Evolutionary conservation across 1,140 invertebrate species (phyloP), one percentile per base, ranked within the genome.

Genomic region (Brachionus manjavacas): DNA sequence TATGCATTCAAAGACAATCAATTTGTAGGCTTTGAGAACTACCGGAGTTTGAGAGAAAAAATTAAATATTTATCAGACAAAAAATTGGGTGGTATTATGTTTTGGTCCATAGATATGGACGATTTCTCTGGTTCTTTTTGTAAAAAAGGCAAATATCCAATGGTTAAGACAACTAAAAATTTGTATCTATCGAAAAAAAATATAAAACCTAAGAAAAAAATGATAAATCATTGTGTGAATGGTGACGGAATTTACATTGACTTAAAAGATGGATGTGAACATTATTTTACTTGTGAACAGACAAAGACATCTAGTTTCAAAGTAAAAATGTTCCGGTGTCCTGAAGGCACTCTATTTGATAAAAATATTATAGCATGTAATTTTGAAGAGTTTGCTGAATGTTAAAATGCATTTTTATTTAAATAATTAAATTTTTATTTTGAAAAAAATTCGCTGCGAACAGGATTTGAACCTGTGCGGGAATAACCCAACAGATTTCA

Each of bases 11-110:
- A 92, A 85, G 94, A 92, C 25, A 93, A 95, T 88, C 94, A 96
- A 89, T 97, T 95, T 95, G 95, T 97, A 16, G 94, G 95, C 1
- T 97, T 95, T 87, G 95, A 97, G 87, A 95, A 96, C 87, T 92
- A 35, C 8, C 11, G 39, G 55, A 83, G 52, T 83, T n/a, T 83
- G 4, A 25, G 39, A 66, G 46, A 66, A 46, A 60, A 52, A 49
- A 60, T 80, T 91, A 92, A 93, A 87, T 97, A 95, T 87, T 94
- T 96, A 0, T 93, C 93, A 74, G 92, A 95, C 83, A 93, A 94
- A 85, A 92, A 84, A 1, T 85, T 86, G 76, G 87, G 86, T 7
- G 87, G 87, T 9, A 81, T 85, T 1, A 87, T 88, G 86, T 76
- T 88, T 35, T 88, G 87, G 87, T 86, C 87, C 11, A 60, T 87